Evolutionary conservation across 2,797 vertebrate species (phyloP), one percentile per base, ranked within the genome.

Genomic region (Halcyon leucocephala): DNA sequence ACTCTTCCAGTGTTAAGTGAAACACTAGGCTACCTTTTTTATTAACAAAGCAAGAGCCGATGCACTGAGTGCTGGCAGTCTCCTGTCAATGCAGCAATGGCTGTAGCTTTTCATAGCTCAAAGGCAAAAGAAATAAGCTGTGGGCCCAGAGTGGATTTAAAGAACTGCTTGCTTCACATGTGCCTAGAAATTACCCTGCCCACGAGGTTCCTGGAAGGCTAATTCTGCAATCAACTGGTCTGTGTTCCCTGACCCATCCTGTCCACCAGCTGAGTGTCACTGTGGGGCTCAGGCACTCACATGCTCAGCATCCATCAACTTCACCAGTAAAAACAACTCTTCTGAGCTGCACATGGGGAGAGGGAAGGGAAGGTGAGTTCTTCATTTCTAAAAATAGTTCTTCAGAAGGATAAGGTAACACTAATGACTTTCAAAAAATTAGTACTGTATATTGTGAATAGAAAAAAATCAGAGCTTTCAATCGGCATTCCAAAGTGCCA

Each of bases 381-480:
- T 35, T 42, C 14, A 15, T 60, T 51, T 48, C 49, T n/a, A 72
- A 58, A 90, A 88, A 66, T 17, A 88, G 14, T 39, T 88, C 37
- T 49, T 51, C 46, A 52, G 58, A 90, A 95, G 35, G 42, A 81
- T 83, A 91, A 86, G 33, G 57, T 76, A 91, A 94, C n/a, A 70
- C 58, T 81, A 82, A 93, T n/a, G 37, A 86, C 55, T 91, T 95
- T 82, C 41, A 82, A 92, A 84, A 84, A 82, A 82, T 79, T 76
- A 82, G 12, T 76, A 26, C 42, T 42, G 19, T 42, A 26, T 90
- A 72, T 84, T 17, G 2, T 4, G 4, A 31, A 61, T 8, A 71
- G 37, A 64, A 95, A 80, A 91, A 74, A 3, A 7, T 7, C 0
- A 84, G 51, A 82, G 78, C n/a, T 86, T 89, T 78, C 70, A 74